Base-by-base conservation (phyloP, 1,140 invertebrate species). In the Tetraneura akinire region DNA sequence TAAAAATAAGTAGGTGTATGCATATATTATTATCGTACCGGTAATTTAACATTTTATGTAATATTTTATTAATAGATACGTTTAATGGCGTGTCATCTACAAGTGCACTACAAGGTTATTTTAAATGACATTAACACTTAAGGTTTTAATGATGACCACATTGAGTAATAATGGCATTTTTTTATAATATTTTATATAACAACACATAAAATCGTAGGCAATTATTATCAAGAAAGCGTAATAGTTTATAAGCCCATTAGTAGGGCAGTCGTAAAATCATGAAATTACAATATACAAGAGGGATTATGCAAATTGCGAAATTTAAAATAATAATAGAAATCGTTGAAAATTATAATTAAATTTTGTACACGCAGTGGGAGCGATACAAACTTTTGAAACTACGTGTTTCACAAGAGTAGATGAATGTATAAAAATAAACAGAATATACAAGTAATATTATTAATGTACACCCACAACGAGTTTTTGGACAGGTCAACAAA, bases 151-250 rank as follows among this genome's bases (percentile, higher is more conserved):
- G 26, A 8, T 32, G 26, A 32, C 18, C 26, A 62, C 57, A 26
- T 60, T 14, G 26, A 14, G 23, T 60, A 23, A 57, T 57, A 26
- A 57, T 23, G 32, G 3, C 13, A 60, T 60, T 60, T 26, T 26
- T 60, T 60, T 29, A 60, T 60, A 16, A 26, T 23, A 60, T 60
- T 60, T 60, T 60, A 60, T 60, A 26, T 29, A 29, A 14, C 57
- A 60, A 26, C 3, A 37, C 23, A 60, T 60, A 60, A 60, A 60
- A 60, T 26, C 16, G 13, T 29, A 37, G 3, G 23, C 26, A 26
- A 60, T 26, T 26, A 60, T 60, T 29, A 60, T 26, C 26, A 60
- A 6, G 16, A 60, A 23, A 29, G 13, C 13, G 57, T 29, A 8
- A 60, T 11, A 57, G 23, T n/a, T n/a, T n/a, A n/a, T 37, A 37